Evolutionary conservation across 2,888 invertebrate genomes (phyloP), one percentile per base, ranked within the genome.

Genomic region (Campopleginae sp.): DNA sequence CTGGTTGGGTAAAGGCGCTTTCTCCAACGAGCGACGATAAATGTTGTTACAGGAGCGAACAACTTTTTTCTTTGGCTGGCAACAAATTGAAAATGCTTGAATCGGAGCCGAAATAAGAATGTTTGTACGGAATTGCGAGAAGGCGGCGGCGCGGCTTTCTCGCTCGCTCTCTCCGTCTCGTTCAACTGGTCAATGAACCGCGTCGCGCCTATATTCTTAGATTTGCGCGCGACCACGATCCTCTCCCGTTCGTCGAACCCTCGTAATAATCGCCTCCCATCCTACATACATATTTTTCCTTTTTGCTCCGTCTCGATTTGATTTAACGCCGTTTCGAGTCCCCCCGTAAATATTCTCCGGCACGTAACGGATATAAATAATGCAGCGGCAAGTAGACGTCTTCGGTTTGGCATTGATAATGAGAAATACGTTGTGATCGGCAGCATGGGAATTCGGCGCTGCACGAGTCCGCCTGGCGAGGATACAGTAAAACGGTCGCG

Each of bases 381-480:
- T 65, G 38, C 5, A 58, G 27, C n/a, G n/a, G n/a, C n/a, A n/a
- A n/a, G n/a, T n/a, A n/a, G n/a, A n/a, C n/a, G n/a, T n/a, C n/a
- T n/a, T n/a, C n/a, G n/a, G n/a, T n/a, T n/a, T n/a, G n/a, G n/a
- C n/a, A n/a, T n/a, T n/a, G n/a, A n/a, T n/a, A n/a, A n/a, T n/a
- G n/a, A n/a, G 42, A 27, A 46, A 17, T 33, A 27, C 71, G 0
- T 63, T 33, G 44, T 38, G n/a, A n/a, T 63, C 86, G 87, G 76
- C 94, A 98, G 97, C 98, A 98, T 94, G 98, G 98, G 85, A 99
- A 99, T 95, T 97, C 98, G 12, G 97, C 98, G 0, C 94, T 98
- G 17, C 99, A 99, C 94, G 99, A 99, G 94, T 98, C 98, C 14
- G 96, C 98, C 3, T 98, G 98, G 98, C 97, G 98, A 92, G 99